Conservation (phyloP, 2,113 vertebrate species). For the Podarcis muralis region DNA sequence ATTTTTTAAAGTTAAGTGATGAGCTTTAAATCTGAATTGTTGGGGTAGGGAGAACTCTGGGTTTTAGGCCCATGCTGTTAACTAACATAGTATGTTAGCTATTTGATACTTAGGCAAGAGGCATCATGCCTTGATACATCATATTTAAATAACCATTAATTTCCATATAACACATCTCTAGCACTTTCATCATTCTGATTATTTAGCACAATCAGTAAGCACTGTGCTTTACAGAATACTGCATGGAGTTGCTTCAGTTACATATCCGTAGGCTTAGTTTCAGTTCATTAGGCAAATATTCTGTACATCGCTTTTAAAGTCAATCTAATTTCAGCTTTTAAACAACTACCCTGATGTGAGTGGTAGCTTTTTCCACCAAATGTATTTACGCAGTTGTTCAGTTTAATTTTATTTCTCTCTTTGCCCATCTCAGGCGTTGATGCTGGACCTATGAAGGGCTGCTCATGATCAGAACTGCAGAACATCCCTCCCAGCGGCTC, state of each 20-base stretch:
- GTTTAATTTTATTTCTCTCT: slow-evolving; percentile 14
- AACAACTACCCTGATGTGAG: neutral
- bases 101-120: neutral
- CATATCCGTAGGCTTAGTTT: neutral
- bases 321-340: slow-evolving; percentile 29
- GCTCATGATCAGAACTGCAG: slow-evolving; percentile 21
- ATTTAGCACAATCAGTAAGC: no score
- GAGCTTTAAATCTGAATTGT: neutral
- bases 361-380: neutral
- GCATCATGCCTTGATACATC: rapidly evolving
- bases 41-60: no score
- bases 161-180: neutral
- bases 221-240: neutral
- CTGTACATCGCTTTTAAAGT: neutral
- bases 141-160: neutral
- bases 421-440: neutral
- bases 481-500: slow-evolving; percentile 64
- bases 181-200: neutral
- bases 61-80: neutral
- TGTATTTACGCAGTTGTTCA: neutral
- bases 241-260: neutral
- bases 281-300: neutral
- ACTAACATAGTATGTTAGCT: neutral
- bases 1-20: neutral
- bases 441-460: slow-evolving; percentile 23